phyloP scores from a whole-genome alignment of 2,888 invertebrate species.

The Harpalus rufipes region DNA sequence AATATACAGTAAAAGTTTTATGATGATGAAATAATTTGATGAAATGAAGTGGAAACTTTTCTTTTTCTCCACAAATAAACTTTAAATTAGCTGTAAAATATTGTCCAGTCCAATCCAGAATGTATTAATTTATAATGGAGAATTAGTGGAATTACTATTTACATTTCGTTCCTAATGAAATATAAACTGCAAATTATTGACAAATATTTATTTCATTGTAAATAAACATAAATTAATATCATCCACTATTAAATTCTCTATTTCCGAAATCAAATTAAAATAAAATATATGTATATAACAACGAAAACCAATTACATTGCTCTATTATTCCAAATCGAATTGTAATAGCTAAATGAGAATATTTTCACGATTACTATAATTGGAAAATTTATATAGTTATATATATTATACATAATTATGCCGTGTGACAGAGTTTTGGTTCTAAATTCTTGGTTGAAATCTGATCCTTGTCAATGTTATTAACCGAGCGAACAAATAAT shows the following conservation, averaged over 20 bases:
- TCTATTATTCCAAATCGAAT: constrained; percentile 26
- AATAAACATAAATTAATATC: constrained; percentile 46
- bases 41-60: constrained; percentile 13
- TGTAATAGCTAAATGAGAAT: constrained; percentile 25
- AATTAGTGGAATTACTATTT: constrained; percentile 15
- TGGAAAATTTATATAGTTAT: background rate
- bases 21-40: constrained; percentile 23
- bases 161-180: constrained; percentile 23
- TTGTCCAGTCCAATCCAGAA: no score
- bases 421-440: no score
- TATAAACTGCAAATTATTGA: constrained; percentile 25
- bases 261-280: constrained; percentile 25
- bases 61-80: background rate
- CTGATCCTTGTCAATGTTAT: no score
- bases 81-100: constrained; percentile 35
- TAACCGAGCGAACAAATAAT: no score
- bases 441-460: no score
- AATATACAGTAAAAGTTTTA: constrained; percentile 49
- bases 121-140: no score
- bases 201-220: constrained; percentile 17
- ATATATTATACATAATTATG: no score
- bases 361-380: background rate
- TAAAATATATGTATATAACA: constrained; percentile 33
- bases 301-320: constrained; percentile 11
- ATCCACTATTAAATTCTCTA: constrained; percentile 24